These are phyloP conservation scores for Meghimatium bilineatum DNA, from an alignment of 2,888 invertebrate genomes.

Conservation along the genomic window DNA sequence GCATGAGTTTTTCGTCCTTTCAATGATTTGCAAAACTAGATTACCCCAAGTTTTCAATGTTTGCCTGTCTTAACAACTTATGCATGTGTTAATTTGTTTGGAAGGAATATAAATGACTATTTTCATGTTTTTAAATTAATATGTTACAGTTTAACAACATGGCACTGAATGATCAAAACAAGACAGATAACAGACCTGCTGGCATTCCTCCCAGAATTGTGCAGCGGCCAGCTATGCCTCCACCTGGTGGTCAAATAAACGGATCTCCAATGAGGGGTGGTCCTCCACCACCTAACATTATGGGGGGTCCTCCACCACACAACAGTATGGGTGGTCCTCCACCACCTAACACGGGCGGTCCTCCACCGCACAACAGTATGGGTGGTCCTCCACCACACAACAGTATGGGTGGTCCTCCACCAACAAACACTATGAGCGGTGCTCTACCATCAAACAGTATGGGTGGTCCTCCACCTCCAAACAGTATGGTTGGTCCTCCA, in stretches of 20 bases:
- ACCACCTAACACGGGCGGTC: slow-evolving; percentile 33
- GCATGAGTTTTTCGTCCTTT: too few relatives aligned
- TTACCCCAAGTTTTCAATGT: too few relatives aligned
- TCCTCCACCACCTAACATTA: slow-evolving; percentile 50
- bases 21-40: too few relatives aligned
- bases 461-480: slow-evolving; percentile 38
- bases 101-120: background rate
- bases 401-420: slow-evolving; percentile 41
- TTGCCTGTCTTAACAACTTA: too few relatives aligned
- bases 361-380: slow-evolving; percentile 51
- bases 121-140: background rate
- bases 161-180: slow-evolving; percentile 42
- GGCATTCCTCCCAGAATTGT: slow-evolving; percentile 3
- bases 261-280: slow-evolving; percentile 36
- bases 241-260: slow-evolving; percentile 33
- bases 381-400: slow-evolving; percentile 48
- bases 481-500: slow-evolving; percentile 39
- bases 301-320: slow-evolving; percentile 48
- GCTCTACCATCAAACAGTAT: slow-evolving; percentile 41
- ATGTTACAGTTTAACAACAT: slow-evolving; percentile 47
- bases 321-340: slow-evolving; percentile 42
- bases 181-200: slow-evolving; percentile 26
- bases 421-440: slow-evolving; percentile 39
- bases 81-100: background rate
- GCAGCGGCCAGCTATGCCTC: slow-evolving; percentile 14